phyloP scores from a whole-genome alignment of 2,113 vertebrate species.

The Tachysurus fulvidraco region DNA sequence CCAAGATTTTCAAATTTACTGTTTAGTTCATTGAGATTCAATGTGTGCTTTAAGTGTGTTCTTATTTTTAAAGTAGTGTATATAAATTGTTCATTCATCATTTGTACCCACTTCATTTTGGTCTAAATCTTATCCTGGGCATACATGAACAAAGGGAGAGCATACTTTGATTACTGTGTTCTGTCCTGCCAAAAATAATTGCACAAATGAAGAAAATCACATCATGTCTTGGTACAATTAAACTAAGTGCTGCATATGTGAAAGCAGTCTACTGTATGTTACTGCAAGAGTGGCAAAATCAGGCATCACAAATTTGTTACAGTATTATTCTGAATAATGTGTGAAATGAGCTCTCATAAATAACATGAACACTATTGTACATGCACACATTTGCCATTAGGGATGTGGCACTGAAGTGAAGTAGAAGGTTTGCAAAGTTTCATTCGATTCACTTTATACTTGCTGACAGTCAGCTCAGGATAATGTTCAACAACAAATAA shows the following conservation, averaged over 20 bases:
- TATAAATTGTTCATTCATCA: neutral
- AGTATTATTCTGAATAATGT: no score
- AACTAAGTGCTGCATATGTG: no score
- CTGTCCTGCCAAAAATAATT: neutral
- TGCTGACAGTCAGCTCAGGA: slow-evolving; percentile 28
- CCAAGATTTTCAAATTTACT: no score
- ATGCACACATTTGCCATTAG: neutral
- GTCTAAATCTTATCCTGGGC: neutral
- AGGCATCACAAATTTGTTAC: no score
- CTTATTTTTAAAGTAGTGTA: no score
- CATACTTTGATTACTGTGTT: neutral
- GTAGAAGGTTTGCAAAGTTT: neutral
- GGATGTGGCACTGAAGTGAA: neutral
- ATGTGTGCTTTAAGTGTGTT: no score
- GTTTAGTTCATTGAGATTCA: no score
- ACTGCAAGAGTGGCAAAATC: no score
- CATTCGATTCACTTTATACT: neutral
- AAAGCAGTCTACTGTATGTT: no score
- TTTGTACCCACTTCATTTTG: neutral
- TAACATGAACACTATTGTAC: neutral
- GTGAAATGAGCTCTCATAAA: no score
- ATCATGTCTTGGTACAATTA: no score
- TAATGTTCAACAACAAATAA: slow-evolving; percentile 41
- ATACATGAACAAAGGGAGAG: neutral
- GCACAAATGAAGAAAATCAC: neutral